These are phyloP conservation scores for Solen grandis DNA, from an alignment of 1,140 invertebrate species.

Conservation along the genomic window DNA sequence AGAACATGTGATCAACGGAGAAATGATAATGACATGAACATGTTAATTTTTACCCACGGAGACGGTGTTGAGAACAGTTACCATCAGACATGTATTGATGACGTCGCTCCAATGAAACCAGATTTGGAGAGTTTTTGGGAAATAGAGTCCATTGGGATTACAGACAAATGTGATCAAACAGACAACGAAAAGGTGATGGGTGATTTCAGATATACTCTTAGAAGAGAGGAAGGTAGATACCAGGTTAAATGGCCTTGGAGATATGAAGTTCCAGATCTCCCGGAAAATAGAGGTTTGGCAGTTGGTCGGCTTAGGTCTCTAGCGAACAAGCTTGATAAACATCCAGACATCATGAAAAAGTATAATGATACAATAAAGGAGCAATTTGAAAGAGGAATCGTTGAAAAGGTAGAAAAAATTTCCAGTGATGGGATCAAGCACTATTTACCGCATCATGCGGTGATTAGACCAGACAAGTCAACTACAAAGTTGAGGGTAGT, in stretches of 20 bases:
- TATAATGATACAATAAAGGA: constrained; percentile 45
- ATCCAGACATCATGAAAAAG: constrained; percentile 44
- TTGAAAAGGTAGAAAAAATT: constrained; percentile 10
- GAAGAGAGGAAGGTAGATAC: constrained; percentile 22
- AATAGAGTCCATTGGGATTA: constrained; percentile 45
- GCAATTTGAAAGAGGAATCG: constrained; percentile 41
- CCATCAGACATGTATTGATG: background rate
- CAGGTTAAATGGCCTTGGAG: constrained; percentile 47
- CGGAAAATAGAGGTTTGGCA: constrained; percentile 41
- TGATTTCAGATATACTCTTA: constrained; percentile 30
- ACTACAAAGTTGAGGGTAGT: constrained; percentile 28
- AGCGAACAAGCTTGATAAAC: constrained; percentile 13
- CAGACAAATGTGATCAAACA: constrained; percentile 6
- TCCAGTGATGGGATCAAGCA: background rate
- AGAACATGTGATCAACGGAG: background rate
- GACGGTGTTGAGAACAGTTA: background rate
- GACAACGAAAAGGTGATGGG: constrained; percentile 21
- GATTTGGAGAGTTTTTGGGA: constrained; percentile 48
- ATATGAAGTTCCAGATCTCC: constrained; percentile 15
- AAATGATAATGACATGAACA: background rate
- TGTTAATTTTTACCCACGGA: constrained; percentile 16
- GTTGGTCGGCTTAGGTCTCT: constrained; percentile 35
- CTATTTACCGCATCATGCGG: constrained; percentile 28
- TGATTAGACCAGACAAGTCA: background rate
- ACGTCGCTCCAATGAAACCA: background rate